phyloP scores from a whole-genome alignment of 2,888 invertebrate genomes.

The Megaustenia siamemsis region DNA sequence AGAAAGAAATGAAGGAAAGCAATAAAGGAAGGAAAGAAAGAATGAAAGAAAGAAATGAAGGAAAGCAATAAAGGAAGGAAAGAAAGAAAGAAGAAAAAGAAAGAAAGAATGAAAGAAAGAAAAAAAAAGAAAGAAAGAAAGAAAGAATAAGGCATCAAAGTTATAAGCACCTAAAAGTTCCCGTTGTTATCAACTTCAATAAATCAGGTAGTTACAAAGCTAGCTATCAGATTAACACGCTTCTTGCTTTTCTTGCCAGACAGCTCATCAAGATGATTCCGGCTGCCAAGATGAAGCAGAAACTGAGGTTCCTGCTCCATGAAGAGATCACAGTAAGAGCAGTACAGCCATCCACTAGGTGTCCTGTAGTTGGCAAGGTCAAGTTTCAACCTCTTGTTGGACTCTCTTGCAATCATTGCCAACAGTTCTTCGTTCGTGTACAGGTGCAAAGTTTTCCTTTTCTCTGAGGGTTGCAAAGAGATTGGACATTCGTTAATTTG shows the following conservation, averaged over 20 bases:
- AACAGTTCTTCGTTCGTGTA: constrained; percentile 35
- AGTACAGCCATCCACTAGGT: constrained; percentile 47
- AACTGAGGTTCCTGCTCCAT: constrained; percentile 48
- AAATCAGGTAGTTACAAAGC: not conserved
- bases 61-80: too few species aligned
- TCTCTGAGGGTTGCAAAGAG: constrained; percentile 31
- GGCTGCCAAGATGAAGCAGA: constrained; percentile 45
- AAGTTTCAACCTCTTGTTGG: constrained; percentile 39
- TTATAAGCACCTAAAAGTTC: not conserved
- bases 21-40: too few species aligned
- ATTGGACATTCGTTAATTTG: not conserved
- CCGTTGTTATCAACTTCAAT: not conserved
- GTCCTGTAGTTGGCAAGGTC: constrained; percentile 51
- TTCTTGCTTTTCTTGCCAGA: constrained; percentile 2
- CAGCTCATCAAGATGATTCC: constrained; percentile 30
- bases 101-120: too few species aligned
- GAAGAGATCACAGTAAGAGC: constrained; percentile 44
- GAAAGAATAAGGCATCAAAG: too few species aligned
- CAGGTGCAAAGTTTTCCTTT: not conserved
- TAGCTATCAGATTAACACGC: not conserved
- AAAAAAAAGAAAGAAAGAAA: too few species aligned
- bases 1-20: too few species aligned
- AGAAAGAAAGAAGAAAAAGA: too few species aligned
- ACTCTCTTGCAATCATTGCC: constrained; percentile 24
- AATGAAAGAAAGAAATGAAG: too few species aligned